These are phyloP conservation scores for Zosterops japonicus DNA, from an alignment of 2,113 vertebrate genomes.

Conservation along the genomic window DNA sequence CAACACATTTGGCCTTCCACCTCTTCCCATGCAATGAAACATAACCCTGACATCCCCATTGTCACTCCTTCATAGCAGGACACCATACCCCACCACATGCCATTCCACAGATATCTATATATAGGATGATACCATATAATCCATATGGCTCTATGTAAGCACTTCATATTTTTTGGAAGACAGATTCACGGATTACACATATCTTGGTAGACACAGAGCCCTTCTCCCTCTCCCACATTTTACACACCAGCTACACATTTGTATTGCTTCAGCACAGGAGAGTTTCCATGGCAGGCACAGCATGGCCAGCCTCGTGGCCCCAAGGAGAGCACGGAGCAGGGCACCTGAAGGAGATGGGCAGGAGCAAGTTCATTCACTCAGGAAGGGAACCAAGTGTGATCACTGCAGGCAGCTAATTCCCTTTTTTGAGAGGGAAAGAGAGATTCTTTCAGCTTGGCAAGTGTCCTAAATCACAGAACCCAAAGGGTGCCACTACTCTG, in stretches of 20 bases:
- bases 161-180: neutral
- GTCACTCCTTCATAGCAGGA: neutral
- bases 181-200: neutral
- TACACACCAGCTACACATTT: neutral
- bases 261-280: neutral
- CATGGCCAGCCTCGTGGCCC: fast-evolving
- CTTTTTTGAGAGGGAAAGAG: neutral
- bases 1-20: neutral
- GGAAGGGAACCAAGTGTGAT: neutral
- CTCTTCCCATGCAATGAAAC: neutral
- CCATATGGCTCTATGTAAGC: neutral
- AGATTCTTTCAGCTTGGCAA: neutral
- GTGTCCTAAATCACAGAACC: neutral
- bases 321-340: neutral
- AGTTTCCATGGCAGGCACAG: neutral
- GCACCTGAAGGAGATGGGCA: neutral
- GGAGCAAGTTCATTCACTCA: neutral
- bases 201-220: neutral
- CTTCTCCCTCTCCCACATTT: neutral
- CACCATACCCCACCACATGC: neutral
- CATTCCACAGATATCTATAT: neutral
- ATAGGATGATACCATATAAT: neutral
- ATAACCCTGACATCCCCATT: neutral
- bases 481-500: neutral
- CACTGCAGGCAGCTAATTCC: neutral